Evolutionary conservation across 2,113 vertebrate species (phyloP).

Genomic region (Passer montanus): DNA sequence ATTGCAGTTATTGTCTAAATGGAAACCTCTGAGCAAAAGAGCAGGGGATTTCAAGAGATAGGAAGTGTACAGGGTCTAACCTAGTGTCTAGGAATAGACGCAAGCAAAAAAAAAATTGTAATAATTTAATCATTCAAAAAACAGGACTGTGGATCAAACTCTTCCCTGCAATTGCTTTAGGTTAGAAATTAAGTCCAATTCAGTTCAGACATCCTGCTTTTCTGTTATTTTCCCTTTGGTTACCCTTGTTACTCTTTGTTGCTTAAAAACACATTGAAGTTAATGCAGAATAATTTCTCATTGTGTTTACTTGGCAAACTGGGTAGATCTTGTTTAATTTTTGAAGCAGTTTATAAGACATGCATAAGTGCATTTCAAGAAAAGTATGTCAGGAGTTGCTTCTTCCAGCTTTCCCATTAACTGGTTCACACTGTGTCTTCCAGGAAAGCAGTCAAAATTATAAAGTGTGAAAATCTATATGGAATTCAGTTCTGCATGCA

Average conservation of each 20-base stretch:
- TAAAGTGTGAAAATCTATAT: not conserved
- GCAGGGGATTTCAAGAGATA: not conserved
- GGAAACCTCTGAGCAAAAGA: not conserved
- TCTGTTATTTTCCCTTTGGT: not conserved
- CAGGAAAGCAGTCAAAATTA: not conserved
- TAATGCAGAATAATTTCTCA: not conserved
- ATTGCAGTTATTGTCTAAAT: not conserved
- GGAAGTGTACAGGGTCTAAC: not conserved
- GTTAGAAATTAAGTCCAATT: not conserved
- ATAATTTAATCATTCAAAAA: not conserved
- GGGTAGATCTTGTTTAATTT: not conserved
- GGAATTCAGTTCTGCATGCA: not conserved
- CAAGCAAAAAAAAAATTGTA: not conserved
- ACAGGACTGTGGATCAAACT: not conserved
- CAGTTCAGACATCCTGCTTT: not conserved
- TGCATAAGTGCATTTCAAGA: not conserved
- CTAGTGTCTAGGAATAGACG: not conserved
- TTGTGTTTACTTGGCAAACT: not conserved
- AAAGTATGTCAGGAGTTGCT: not conserved
- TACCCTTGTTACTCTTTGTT: not conserved
- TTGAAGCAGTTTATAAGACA: not conserved
- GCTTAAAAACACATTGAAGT: not conserved
- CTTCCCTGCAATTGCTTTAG: not conserved
- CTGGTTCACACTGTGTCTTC: not conserved
- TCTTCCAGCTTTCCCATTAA: not conserved